Base-by-base conservation (phyloP, 2,797 vertebrate species). In the Buceros bicornis region DNA sequence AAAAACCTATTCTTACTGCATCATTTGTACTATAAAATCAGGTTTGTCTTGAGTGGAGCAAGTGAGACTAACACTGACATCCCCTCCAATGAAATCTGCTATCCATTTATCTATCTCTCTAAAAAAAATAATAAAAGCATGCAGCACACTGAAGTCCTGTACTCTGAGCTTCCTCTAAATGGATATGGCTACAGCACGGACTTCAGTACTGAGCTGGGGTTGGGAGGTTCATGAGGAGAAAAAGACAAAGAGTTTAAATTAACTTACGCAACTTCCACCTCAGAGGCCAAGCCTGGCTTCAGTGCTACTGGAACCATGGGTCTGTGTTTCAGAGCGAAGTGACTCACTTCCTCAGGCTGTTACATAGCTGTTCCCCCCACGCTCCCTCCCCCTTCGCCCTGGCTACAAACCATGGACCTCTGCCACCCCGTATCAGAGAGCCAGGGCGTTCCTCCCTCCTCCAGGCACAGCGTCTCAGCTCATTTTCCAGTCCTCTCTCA, bases 281-380 rank as follows among this genome's bases (percentile, higher is more conserved):
- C 87, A 37, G 54, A 87, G 54, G 78, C 58, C 78, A 90, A 82
- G 58, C 40, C 25, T 82, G 79, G 82, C 82, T 83, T 48, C 91
- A 62, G 45, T 10, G 90, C 77, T 53, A 26, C 69, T 94, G 87
- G 78, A 93, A 73, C 88, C 91, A 91, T 7, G 42, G 56, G 70
- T 71, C 93, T 89, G 87, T 73, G 29, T 86, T 94, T 71, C 47
- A 91, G 37, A 65, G 54, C 3, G 3, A 20, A 74, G 84, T 95
- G 87, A 97, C 90, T 97, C 95, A 97, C 88, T 97, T 97, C 97
- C 97, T 97, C 78, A 60, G 80, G 85, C 83, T 93, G 85, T 83
- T 91, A 89, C 83, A 90, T 13, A 56, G 87, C 66, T 87, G 88
- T 29, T 91, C 89, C 73, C 92, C 54, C 77, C 56, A 51, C n/a